Percentiles rank a stretch among this genome's conserved stretches.
These are phyloP conservation scores for Dendrolimus pini DNA, from an alignment of 2,888 invertebrate genomes.

Conservation along the genomic window DNA sequence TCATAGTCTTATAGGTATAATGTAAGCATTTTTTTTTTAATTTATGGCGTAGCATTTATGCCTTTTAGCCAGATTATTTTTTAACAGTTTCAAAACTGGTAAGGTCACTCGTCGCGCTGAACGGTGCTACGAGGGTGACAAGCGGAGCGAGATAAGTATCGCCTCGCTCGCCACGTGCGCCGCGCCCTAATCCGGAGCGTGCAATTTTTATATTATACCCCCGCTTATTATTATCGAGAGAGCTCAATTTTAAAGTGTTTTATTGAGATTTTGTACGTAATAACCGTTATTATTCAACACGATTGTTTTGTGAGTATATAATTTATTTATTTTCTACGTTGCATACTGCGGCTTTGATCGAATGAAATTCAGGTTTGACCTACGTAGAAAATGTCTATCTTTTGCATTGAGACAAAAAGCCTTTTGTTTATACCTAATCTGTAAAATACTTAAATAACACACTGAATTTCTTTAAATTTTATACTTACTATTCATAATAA, in stretches of 20 bases:
- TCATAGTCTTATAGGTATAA: too few species aligned
- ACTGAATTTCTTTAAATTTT: too few species aligned
- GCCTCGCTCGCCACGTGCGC: conserved; percentile 48
- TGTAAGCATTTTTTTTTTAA: too few species aligned
- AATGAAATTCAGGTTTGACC: too few species aligned
- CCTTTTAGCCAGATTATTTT: background rate
- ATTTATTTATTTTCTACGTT: conserved; percentile 19
- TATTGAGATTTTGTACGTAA: conserved; percentile 22
- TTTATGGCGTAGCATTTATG: too few species aligned
- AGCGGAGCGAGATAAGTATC: conserved; percentile 64
- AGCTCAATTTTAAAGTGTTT: conserved; percentile 21
- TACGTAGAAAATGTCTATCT: too few species aligned
- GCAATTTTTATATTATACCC: conserved; percentile 57
- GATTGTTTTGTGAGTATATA: background rate
- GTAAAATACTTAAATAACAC: too few species aligned
- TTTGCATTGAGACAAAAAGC: too few species aligned
- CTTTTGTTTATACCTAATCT: too few species aligned
- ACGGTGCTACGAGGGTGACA: conserved; percentile 36
- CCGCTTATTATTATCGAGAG: conserved; percentile 40
- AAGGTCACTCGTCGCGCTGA: background rate
- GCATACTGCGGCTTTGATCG: too few species aligned
- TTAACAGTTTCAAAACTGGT: background rate
- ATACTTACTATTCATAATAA: too few species aligned
- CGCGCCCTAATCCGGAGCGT: conserved; percentile 44
- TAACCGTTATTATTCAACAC: background rate